Evolutionary conservation across 2,113 vertebrate genomes (phyloP), one percentile per base, ranked within the genome.

Genomic region (Miniopterus natalensis): DNA sequence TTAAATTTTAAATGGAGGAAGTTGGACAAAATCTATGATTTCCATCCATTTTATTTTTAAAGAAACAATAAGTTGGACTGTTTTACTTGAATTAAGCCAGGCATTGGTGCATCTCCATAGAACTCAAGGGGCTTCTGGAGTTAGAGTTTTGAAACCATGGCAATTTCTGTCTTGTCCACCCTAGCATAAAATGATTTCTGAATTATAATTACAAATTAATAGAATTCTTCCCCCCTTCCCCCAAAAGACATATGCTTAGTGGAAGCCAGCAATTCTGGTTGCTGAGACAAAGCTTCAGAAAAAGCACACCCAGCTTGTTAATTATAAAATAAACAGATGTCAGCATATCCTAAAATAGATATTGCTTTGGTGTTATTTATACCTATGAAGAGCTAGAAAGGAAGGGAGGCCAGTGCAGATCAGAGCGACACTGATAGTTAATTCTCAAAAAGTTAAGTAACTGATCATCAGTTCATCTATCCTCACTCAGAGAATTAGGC

Each of bases 271-370:
- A 74, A 81, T 49, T 61, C 65, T 73, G 29, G 45, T 20, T 79
- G 0, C 57, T 13, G 47, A 92, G 29, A 53, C 11, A 57, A 86
- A 68, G 27, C 40, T 81, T 90, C 36, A 61, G 36, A 36, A 63
- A 95, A 77, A 55, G 13, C 7, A 12, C 40, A n/a, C 21, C 36
- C 59, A 68, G 27, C 47, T 36, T 79, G 29, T 31, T 80, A 86
- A 86, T 47, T 86, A 90, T 20, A 87, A 86, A 87, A 77, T 81
- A 83, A 84, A 66, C 10, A 90, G 29, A 80, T 75, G 29, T 85
- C 17, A 66, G 14, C 27, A 29, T 90, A 55, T 85, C 66, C 45
- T 45, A 71, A 63, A 90, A 95, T 86, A 85, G 90, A 66, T 55
- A 90, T 57, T 63, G 53, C 31, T 77, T 83, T 23, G 3, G 27